Base-by-base conservation (phyloP, 2,797 vertebrate genomes). In the Myotis pilosus region DNA sequence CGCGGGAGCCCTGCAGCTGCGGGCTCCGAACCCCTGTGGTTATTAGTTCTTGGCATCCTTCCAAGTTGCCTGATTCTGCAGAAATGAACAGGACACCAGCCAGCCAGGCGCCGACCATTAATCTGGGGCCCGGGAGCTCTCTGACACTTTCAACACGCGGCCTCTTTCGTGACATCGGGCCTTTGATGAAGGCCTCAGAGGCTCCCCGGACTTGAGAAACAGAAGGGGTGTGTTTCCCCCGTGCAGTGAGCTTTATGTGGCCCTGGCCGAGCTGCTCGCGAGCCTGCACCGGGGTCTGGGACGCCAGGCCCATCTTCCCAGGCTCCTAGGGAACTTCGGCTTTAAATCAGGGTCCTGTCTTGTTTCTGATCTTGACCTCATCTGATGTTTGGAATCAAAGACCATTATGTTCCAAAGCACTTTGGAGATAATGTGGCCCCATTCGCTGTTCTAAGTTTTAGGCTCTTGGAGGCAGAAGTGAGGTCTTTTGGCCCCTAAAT, bases 211-310 rank as follows among this genome's bases (percentile, higher is more conserved):
- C 11, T 17, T 51, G 11, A 2, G 20, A 66, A 36, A 25, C 4
- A 20, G 20, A 71, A 33, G 49, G 11, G 41, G 6, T 5, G 28
- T 41, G 51, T 51, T 17, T 7, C 11, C 0, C 28, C 12, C 1
- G 30, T 13, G 8, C 22, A 0, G 66, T 3, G 75, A 53, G 47
- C 30, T 22, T 20, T 5, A 6, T 2, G 20, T 0, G 4, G 6
- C 30, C 30, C 16, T 17, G 57, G 57, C 25, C 0, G 3, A 30
- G 25, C 1, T 0, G 22, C 11, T 0, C 1, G 7, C 0, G 4
- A 15, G 28, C 41, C n/a, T 12, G 28, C 22, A 41, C 33, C 0
- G 25, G 38, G 41, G 22, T 22, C 64, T 1, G 2, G 30, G 44
- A 20, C 5, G 2, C 0, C 2, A 53, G 44, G 33, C 28, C 8